phyloP scores from a whole-genome alignment of 1,140 invertebrate genomes.

The Amphibalanus amphitrite region DNA sequence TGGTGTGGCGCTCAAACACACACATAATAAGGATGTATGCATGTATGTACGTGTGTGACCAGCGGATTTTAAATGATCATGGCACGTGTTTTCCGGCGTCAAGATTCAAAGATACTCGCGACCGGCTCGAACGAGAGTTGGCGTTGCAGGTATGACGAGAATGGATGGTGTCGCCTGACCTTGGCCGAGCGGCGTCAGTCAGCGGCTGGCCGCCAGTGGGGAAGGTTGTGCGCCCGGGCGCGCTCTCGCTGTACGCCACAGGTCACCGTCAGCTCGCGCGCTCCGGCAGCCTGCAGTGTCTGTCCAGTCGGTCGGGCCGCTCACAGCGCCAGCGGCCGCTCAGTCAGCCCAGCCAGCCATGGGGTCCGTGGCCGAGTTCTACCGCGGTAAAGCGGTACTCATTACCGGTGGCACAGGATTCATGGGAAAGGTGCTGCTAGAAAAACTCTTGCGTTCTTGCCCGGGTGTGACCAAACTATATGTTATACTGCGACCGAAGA shows the following conservation, averaged over 20 bases:
- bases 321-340: not conserved
- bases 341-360: not conserved
- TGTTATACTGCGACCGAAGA: constrained; percentile 52
- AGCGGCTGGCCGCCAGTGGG: not conserved
- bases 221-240: not conserved
- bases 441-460: constrained; percentile 63
- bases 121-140: too few species aligned
- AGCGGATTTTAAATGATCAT: too few species aligned
- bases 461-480: constrained; percentile 51
- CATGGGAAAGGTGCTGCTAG: constrained; percentile 65
- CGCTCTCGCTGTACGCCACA: not conserved
- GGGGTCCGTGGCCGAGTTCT: constrained; percentile 15
- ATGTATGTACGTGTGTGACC: too few species aligned
- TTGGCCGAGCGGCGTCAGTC: not conserved
- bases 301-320: not conserved
- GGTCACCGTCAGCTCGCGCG: not conserved
- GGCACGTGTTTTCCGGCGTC: too few species aligned
- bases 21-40: too few species aligned
- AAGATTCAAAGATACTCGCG: too few species aligned
- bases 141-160: not conserved
- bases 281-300: too few species aligned
- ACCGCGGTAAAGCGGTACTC: constrained; percentile 37
- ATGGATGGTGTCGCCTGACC: not conserved
- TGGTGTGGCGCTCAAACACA: too few species aligned
- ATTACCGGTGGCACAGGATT: constrained; percentile 54